A percentile compares a stretch with the other conserved stretches of the same genome.
Evolutionary conservation across 2,888 invertebrate species (phyloP).

Genomic region (Spilosoma lubricipeda): DNA sequence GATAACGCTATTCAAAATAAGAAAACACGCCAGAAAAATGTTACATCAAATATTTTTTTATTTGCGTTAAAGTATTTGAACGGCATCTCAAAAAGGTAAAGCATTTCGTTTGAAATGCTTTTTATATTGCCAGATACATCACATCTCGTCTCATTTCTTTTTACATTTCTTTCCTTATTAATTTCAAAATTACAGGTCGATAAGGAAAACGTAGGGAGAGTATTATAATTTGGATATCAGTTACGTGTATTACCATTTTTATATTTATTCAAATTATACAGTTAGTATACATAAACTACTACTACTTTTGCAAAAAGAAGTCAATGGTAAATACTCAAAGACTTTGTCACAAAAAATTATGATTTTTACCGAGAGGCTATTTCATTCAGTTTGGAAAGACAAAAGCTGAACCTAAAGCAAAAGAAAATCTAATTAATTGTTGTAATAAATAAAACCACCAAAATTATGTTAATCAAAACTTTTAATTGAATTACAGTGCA

Average conservation of each 20-base stretch:
- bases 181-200: constrained; percentile 28
- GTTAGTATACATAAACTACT: background rate
- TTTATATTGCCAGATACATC: constrained; percentile 22
- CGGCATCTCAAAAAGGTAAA: constrained; percentile 26
- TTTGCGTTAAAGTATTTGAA: constrained; percentile 27
- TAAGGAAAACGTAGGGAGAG: constrained; percentile 31
- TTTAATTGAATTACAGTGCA: constrained; percentile 6
- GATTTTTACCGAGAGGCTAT: too few species aligned
- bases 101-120: constrained; percentile 27
- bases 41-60: constrained; percentile 7
- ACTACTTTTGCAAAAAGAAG: too few species aligned
- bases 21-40: constrained; percentile 7
- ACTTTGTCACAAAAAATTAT: too few species aligned
- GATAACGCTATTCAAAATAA: background rate
- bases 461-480: background rate
- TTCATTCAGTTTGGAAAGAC: background rate
- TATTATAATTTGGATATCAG: constrained; percentile 17
- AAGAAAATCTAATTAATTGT: background rate
- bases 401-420: background rate
- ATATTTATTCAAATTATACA: too few species aligned
- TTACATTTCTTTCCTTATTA: constrained; percentile 22
- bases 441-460: background rate
- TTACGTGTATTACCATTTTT: background rate
- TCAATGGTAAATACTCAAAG: too few species aligned
- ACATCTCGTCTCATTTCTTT: constrained; percentile 18